Conservation (phyloP, 2,888 invertebrate genomes). For the Xiphydria camelus region DNA sequence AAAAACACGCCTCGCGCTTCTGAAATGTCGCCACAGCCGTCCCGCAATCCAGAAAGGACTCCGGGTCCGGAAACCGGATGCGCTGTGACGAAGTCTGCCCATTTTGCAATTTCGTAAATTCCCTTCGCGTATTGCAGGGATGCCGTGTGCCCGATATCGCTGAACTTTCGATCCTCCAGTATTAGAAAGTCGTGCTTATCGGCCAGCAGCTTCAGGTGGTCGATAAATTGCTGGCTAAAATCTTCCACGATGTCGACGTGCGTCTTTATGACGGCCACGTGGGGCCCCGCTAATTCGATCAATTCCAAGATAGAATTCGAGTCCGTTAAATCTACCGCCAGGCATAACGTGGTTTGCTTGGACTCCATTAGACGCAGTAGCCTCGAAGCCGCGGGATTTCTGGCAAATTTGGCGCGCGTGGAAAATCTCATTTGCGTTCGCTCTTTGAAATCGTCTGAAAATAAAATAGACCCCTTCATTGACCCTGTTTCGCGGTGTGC, state of each 20-base stretch:
- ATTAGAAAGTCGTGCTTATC: conserved; percentile 82
- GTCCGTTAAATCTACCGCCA: conserved; percentile 84
- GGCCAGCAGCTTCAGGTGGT: conserved; percentile 69
- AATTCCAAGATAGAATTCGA: conserved; percentile 73
- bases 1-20: conserved; percentile 74
- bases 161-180: conserved; percentile 96
- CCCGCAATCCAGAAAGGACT: conserved; percentile 62
- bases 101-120: conserved; percentile 73
- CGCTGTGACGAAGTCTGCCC: conserved; percentile 92
- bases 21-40: conserved; percentile 25
- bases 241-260: conserved; percentile 88
- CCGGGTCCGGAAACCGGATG: conserved; percentile 87
- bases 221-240: conserved; percentile 69
- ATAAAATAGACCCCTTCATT: no score
- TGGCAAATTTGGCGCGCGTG: conserved; percentile 64
- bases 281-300: conserved; percentile 76
- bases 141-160: conserved; percentile 95
- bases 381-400: conserved; percentile 66
- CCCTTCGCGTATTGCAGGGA: conserved; percentile 80
- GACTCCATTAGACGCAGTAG: conserved; percentile 78
- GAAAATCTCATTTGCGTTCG: conserved; percentile 66
- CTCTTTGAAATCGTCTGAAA: conserved; percentile 40
- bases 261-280: conserved; percentile 86
- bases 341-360: conserved; percentile 87
- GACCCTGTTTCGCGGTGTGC: no score